These are phyloP conservation scores for Caenorhabditis sp. DNA, from an alignment of 2,888 invertebrate genomes.

Conservation along the genomic window DNA sequence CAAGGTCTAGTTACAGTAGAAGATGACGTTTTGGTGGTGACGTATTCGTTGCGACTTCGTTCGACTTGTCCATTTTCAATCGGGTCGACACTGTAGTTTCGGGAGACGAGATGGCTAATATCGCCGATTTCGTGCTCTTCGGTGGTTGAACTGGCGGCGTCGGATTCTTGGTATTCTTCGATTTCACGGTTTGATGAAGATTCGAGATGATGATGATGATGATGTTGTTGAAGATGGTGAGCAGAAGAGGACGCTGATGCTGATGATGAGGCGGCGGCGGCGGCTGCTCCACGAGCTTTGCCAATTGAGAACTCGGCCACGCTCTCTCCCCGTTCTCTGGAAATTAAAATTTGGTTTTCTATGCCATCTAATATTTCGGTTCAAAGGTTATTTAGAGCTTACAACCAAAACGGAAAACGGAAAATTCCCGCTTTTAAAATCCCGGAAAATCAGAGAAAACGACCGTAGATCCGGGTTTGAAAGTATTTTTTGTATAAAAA, in stretches of 20 bases:
- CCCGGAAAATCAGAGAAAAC: no score
- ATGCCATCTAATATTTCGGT: background rate
- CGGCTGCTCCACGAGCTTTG: constrained; percentile 37
- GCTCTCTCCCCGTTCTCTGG: constrained; percentile 68
- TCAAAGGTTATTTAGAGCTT: no score
- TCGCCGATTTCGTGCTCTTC: constrained; percentile 47
- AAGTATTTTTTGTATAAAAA: no score
- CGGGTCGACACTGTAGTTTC: constrained; percentile 41
- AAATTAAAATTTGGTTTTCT: constrained; percentile 6
- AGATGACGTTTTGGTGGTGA: constrained; percentile 40
- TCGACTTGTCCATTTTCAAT: constrained; percentile 39
- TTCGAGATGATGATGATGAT: background rate
- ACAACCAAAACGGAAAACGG: no score
- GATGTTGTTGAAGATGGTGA: background rate
- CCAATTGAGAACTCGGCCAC: constrained; percentile 70
- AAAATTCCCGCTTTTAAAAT: no score
- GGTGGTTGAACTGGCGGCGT: constrained; percentile 10
- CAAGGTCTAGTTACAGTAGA: constrained; percentile 27
- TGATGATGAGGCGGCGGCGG: background rate
- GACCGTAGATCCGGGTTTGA: no score
- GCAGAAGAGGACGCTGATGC: background rate
- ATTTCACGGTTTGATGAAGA: constrained; percentile 42
- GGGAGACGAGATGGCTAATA: constrained; percentile 12
- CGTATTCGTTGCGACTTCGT: constrained; percentile 6
- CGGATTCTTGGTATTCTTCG: constrained; percentile 48